Conservation (phyloP, 2,888 invertebrate species). For the Tigriopus californicus region DNA sequence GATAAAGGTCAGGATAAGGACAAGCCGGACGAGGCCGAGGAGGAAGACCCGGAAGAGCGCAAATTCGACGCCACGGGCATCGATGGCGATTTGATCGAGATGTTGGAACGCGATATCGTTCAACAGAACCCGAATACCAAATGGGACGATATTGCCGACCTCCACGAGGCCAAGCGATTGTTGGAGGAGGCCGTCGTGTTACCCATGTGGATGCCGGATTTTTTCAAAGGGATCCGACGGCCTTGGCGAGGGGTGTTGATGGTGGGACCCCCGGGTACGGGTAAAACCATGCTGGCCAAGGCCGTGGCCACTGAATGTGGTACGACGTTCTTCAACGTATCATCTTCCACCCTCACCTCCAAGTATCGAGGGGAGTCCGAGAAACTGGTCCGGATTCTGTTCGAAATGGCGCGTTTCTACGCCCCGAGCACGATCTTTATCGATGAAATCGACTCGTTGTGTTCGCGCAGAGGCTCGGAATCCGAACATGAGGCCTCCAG, state of each 20-base stretch:
- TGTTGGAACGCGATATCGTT: constrained; percentile 62
- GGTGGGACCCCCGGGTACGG: constrained; percentile 51
- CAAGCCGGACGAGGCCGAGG: constrained; percentile 20
- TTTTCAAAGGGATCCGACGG: constrained; percentile 64
- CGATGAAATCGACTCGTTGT: constrained; percentile 72
- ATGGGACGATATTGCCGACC: constrained; percentile 55
- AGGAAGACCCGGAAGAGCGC: constrained; percentile 24
- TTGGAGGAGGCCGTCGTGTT: constrained; percentile 68
- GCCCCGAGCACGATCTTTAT: constrained; percentile 77
- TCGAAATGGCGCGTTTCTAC: constrained; percentile 74
- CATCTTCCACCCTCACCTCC: constrained; percentile 64
- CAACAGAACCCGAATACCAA: constrained; percentile 61
- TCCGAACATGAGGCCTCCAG: constrained; percentile 69
- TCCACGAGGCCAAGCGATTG: constrained; percentile 53
- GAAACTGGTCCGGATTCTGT: constrained; percentile 61
- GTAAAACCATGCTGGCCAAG: constrained; percentile 54
- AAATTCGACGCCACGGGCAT: constrained; percentile 49
- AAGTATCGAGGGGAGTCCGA: constrained; percentile 82
- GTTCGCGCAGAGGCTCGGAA: constrained; percentile 58
- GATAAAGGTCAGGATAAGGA: constrained; percentile 18
- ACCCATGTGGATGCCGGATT: constrained; percentile 69
- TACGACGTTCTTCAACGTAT: constrained; percentile 71
- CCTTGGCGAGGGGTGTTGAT: constrained; percentile 58
- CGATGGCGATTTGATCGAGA: constrained; percentile 53
- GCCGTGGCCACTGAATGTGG: constrained; percentile 77